Evolutionary conservation across 2,113 vertebrate genomes (phyloP).

Genomic region (Ictidomys tridecemlineatus): DNA sequence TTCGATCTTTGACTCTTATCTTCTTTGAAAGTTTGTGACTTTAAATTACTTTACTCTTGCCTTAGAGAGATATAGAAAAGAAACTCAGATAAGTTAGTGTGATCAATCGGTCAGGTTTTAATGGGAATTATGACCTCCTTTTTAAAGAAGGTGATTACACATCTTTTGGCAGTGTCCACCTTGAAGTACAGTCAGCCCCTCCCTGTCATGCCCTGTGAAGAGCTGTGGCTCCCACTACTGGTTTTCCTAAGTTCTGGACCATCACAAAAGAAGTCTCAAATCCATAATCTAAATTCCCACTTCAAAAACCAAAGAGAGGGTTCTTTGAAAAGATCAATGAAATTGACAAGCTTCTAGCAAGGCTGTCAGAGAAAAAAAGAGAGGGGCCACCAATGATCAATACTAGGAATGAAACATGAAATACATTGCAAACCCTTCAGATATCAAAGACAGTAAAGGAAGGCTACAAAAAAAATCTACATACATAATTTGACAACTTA

Average conservation of each 20-base stretch:
- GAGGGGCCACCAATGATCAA: not conserved
- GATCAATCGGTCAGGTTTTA: not conserved
- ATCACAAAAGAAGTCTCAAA: not conserved
- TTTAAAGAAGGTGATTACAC: not conserved
- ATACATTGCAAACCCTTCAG: not conserved
- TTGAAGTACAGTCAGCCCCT: too few species aligned
- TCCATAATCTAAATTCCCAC: not conserved
- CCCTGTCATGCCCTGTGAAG: not conserved
- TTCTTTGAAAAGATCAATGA: not conserved
- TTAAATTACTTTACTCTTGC: not conserved
- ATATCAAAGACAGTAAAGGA: not conserved
- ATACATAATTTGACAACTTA: not conserved
- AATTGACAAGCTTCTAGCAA: conserved; percentile 17
- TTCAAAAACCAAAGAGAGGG: not conserved
- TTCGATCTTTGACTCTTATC: conserved; percentile 18
- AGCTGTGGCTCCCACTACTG: not conserved
- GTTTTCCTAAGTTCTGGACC: not conserved
- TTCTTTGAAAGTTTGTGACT: conserved; percentile 22
- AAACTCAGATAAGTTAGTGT: not conserved
- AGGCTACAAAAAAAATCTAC: not conserved
- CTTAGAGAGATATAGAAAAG: conserved; percentile 20
- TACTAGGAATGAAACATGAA: not conserved
- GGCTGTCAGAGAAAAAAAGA: not conserved
- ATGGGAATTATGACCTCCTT: not conserved
- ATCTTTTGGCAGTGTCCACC: not conserved